Percentiles rank a stretch among this genome's conserved stretches.
Conservation (phyloP, 1,140 invertebrate species). For the Camponotus vicinus region DNA sequence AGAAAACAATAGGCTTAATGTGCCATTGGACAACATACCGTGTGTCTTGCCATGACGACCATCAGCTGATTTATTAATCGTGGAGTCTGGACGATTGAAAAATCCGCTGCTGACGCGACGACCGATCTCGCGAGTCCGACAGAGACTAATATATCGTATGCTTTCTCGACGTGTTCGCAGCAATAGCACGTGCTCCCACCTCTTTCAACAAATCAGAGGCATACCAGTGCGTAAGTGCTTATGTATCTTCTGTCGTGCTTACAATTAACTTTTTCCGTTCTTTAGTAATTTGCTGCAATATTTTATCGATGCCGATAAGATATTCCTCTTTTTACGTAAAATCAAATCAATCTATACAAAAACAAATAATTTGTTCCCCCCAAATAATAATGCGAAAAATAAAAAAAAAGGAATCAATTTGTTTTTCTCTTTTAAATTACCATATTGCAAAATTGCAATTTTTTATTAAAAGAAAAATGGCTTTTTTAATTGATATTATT, state of each 20-base stretch:
- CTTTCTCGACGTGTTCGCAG: constrained; percentile 48
- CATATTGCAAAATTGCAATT: not conserved
- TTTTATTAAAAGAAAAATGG: not conserved
- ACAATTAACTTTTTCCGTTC: constrained; percentile 2
- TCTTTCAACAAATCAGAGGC: constrained; percentile 52
- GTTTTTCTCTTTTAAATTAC: not conserved
- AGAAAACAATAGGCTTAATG: not conserved
- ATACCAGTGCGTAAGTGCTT: constrained; percentile 35
- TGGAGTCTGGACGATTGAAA: constrained; percentile 37
- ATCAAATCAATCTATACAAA: not conserved
- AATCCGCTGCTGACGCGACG: constrained; percentile 33
- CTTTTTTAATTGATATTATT: too few relatives aligned
- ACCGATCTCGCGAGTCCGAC: constrained; percentile 60
- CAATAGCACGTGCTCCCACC: constrained; percentile 67
- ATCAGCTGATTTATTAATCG: constrained; percentile 5
- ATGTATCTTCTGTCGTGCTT: not conserved
- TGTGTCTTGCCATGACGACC: constrained; percentile 37
- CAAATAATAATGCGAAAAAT: not conserved
- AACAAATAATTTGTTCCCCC: not conserved
- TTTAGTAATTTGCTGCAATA: constrained; percentile 10
- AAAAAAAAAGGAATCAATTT: not conserved
- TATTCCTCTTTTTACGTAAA: not conserved
- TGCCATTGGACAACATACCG: constrained; percentile 55
- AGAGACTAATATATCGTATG: constrained; percentile 68
- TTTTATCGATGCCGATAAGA: not conserved